Base-by-base conservation (phyloP, 1,140 invertebrate species). In the Dendroctonus ponderosae region DNA sequence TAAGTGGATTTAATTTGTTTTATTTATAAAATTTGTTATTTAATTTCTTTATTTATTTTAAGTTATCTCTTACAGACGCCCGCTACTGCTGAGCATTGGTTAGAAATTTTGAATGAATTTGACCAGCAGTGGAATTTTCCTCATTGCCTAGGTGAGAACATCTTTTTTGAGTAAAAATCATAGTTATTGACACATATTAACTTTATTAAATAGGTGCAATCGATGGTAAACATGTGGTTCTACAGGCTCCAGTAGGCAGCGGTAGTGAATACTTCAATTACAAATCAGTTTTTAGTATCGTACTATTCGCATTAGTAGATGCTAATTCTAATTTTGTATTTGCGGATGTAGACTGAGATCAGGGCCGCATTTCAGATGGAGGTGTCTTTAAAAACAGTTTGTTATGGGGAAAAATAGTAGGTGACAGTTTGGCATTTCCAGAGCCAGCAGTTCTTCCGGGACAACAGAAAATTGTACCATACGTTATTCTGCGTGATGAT, bases 191-290 rank as follows among this genome's bases (percentile, higher is more conserved):
- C n/a, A n/a, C n/a, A n/a, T n/a, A n/a, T n/a, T n/a, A n/a, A n/a
- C n/a, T n/a, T n/a, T n/a, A n/a, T n/a, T 72, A 67, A 26, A 26
- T 26, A 26, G 26, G 26, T 26, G 26, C 26, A 26, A 26, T 26
- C 26, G 26, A 26, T 26, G 26, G 1, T 26, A 26, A 26, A 26
- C 26, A 2, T 26, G 26, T 26, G 26, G 26, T 26, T 26, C 26
- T 26, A 26, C 26, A 26, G 26, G 26, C 26, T 26, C 26, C 26
- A 26, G 26, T 26, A 26, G 26, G 1, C 26, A 26, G 26, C 26
- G 82, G 82, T 52, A 69, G 74, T 7, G 66, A 76, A 11, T 85
- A 74, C 77, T 81, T 75, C 41, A 85, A 85, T 70, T 83, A 84
- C 66, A 84, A 84, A 66, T 69, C 73, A 37, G 76, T 67, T 52